Base-by-base conservation (phyloP, 1,140 invertebrate species). In the Diprion similis region DNA sequence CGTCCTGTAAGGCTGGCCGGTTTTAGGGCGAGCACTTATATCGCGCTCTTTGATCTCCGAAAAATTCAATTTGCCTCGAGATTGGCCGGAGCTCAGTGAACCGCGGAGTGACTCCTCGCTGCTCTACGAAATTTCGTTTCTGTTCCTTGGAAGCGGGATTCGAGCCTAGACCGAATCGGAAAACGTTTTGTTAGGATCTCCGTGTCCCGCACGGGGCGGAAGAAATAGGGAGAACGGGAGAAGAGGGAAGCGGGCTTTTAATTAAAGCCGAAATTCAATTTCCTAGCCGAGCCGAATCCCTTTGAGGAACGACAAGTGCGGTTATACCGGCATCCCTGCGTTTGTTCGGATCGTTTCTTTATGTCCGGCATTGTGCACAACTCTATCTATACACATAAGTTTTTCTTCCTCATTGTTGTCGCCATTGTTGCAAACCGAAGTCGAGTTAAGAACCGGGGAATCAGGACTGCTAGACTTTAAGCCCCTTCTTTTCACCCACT, bases 11-110 rank as follows among this genome's bases (percentile, higher is more conserved):
- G 24, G 24, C 24, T 6, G 24, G 24, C 76, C 71, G 75, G 72
- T 68, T 17, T 45, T 19, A 13, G 73, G 48, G 75, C 74, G 77
- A 73, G 77, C 70, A 75, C 72, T 74, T 82, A 82, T 82, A 83
- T 84, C 80, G 79, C 75, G 71, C 76, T 81, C 84, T 87, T 87
- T 87, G 85, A 86, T 86, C 84, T 86, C 73, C 46, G 78, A 80
- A 86, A 84, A 87, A 87, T 87, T 86, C 83, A 87, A 87, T 87
- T 87, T 84, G 80, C 80, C 75, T 77, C 77, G 80, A 86, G 84
- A 86, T 87, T 87, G 84, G 80, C 78, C 78, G 76, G 79, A 77
- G 81, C 75, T 78, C 80, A 85, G 78, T 84, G 78, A 82, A 83
- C 78, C 83, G 77, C 74, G 75, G 74, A 59, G 51, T 59, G 51